Evolutionary conservation across 2,113 vertebrate species (phyloP), one percentile per base, ranked within the genome.

Genomic region (Zosterops borbonicus): DNA sequence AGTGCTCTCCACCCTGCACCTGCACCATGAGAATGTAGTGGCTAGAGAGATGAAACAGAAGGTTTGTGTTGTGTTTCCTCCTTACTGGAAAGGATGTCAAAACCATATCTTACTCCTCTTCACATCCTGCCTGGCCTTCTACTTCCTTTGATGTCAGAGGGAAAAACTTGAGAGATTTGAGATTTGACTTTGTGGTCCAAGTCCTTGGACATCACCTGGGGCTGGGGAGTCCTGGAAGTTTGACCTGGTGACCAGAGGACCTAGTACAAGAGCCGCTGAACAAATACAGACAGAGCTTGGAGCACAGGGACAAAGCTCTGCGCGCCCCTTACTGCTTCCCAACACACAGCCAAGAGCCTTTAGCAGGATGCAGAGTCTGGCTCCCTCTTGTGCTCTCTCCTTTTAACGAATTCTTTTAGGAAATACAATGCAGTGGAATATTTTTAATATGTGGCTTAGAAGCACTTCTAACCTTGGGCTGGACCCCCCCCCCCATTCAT

Each of bases 381-480:
- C 96, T 97, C 96, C 96, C 96, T 93, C 96, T 97, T 95, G 94
- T 95, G 96, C 91, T 64, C 86, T 90, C 47, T 94, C 27, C 29
- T 92, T 81, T 87, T 31, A 96, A 78, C 29, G 81, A 78, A 87
- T 64, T 82, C 76, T 59, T 95, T 86, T 89, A 70, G 47, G 24
- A 81, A 94, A 71, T 44, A 56, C 0, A n/a, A 14, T 50, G 56
- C 16, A 37, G 13, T 12, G 5, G 41, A 81, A 12, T 59, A 31
- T 55, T 80, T 71, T 83, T 74, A 74, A 37, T 16, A 33, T 23
- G 12, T n/a, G 12, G 7, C 29, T 35, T 85, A 68, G 53, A 69
- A 85, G 15, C 5, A 0, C 6, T 25, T 42, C 50, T 52, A 58
- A 44, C 0, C 0, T 42, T 25, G 10, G 44, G 10, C 18, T 65